These are phyloP conservation scores for Phaethornis superciliosus DNA, from an alignment of 2,113 vertebrate genomes.

Conservation along the genomic window DNA sequence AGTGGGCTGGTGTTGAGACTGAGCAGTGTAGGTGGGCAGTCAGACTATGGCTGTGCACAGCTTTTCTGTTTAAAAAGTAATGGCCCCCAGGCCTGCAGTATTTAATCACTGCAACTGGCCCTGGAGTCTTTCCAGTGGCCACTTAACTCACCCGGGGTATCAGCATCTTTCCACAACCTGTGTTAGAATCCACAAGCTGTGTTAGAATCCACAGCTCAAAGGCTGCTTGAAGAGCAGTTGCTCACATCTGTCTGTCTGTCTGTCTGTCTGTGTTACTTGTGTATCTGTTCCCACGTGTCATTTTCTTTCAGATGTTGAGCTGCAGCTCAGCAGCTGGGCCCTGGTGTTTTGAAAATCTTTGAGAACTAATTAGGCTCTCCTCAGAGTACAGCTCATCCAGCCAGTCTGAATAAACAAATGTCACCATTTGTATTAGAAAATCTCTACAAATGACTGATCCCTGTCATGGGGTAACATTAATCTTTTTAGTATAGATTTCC, in stretches of 20 bases:
- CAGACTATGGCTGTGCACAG: rapidly evolving
- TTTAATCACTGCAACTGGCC: not conserved
- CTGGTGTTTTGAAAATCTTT: conserved; percentile 50
- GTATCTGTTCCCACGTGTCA: not conserved
- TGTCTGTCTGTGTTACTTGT: not conserved
- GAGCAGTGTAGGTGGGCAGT: rapidly evolving
- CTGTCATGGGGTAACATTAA: conserved; percentile 71
- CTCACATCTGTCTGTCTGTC: not conserved
- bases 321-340: conserved; percentile 52
- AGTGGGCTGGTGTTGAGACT: not conserved
- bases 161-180: not conserved
- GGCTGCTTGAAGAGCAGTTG: not conserved
- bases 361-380: conserved; percentile 63
- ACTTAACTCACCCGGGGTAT: not conserved
- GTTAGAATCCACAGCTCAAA: not conserved
- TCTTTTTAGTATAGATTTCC: conserved; percentile 74
- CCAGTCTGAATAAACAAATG: conserved; percentile 67
- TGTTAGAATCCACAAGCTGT: rapidly evolving
- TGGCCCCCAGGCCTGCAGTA: not conserved
- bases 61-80: not conserved
- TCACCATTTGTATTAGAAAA: conserved; percentile 62
- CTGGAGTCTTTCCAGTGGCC: not conserved
- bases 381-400: conserved; percentile 46
- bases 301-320: conserved; percentile 11
- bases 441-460: conserved; percentile 70